These are phyloP conservation scores for Champsocephalus gunnari DNA, from an alignment of 2,797 vertebrate species.

Conservation along the genomic window DNA sequence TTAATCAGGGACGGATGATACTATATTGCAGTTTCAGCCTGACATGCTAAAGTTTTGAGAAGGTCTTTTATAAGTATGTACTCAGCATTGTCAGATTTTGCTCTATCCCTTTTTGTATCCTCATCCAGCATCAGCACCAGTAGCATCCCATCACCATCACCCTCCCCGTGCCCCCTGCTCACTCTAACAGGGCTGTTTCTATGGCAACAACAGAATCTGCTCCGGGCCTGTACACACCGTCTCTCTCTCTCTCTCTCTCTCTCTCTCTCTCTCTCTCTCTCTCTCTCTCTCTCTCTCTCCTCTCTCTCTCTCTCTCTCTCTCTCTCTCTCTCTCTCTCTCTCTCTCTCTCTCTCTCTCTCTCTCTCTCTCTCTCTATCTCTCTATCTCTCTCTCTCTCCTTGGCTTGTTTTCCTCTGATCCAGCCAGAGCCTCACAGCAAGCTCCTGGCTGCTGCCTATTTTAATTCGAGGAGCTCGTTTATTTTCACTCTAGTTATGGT, in stretches of 20 bases:
- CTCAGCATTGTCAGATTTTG: neutral
- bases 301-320: constrained; percentile 47
- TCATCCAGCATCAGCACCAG: constrained; percentile 59
- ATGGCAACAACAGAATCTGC: constrained; percentile 82
- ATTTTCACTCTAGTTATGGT: constrained; percentile 43
- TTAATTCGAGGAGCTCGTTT: constrained; percentile 52
- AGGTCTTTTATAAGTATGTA: neutral
- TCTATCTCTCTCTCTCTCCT: constrained; percentile 53
- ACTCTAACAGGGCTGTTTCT: constrained; percentile 76
- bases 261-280: constrained; percentile 47
- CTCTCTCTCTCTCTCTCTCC: constrained; percentile 43
- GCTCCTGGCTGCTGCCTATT: constrained; percentile 54
- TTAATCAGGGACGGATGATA: neutral
- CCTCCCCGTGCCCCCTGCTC: constrained; percentile 60
- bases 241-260: constrained; percentile 48
- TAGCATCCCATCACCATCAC: constrained; percentile 59
- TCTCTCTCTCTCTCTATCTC: constrained; percentile 42
- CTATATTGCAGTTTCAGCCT: constrained; percentile 2
- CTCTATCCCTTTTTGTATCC: constrained; percentile 15
- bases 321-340: constrained; percentile 47
- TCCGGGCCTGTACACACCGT: constrained; percentile 57
- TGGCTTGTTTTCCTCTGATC: constrained; percentile 59
- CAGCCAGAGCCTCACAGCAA: constrained; percentile 46
- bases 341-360: constrained; percentile 40
- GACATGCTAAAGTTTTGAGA: constrained; percentile 5